phyloP scores from a whole-genome alignment of 2,797 vertebrate genomes.

The Cyprinella venusta region DNA sequence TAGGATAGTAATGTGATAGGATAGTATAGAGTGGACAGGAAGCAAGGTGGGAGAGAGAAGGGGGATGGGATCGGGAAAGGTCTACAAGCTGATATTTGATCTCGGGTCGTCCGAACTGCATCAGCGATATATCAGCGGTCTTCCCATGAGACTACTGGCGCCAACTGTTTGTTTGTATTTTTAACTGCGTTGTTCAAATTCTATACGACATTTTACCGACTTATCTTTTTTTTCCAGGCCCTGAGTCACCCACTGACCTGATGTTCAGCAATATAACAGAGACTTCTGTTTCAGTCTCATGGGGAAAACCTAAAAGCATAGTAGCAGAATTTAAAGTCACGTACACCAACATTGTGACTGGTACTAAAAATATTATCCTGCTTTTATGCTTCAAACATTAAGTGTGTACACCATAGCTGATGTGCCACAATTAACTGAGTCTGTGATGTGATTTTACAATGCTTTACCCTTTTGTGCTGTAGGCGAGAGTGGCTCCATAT shows the following conservation, averaged over 20 bases:
- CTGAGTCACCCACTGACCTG: conserved; percentile 83
- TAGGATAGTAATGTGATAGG: no score
- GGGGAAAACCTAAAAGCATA: conserved; percentile 78
- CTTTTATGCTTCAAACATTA: not conserved
- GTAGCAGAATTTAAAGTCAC: conserved; percentile 83
- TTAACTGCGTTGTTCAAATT: not conserved
- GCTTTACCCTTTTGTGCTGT: conserved; percentile 13
- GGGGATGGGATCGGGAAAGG: no score
- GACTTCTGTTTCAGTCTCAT: conserved; percentile 79
- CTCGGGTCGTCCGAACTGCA: no score
- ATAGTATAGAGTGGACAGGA: no score
- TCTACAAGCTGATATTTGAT: no score
- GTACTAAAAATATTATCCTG: conserved; percentile 59
- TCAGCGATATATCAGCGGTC: no score
- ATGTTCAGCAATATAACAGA: conserved; percentile 83
- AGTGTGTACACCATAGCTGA: not conserved
- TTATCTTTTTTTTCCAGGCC: conserved; percentile 72
- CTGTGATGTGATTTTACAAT: not conserved
- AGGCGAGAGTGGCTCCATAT: conserved; percentile 82
- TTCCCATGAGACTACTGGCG: no score
- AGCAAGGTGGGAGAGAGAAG: no score
- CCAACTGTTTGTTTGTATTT: not conserved
- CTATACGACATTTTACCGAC: not conserved
- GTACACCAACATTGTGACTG: conserved; percentile 82
- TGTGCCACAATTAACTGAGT: not conserved